Evolutionary conservation across 2,888 invertebrate species (phyloP), one percentile per base, ranked within the genome.

Genomic region (Cataglyphis altisquamis): DNA sequence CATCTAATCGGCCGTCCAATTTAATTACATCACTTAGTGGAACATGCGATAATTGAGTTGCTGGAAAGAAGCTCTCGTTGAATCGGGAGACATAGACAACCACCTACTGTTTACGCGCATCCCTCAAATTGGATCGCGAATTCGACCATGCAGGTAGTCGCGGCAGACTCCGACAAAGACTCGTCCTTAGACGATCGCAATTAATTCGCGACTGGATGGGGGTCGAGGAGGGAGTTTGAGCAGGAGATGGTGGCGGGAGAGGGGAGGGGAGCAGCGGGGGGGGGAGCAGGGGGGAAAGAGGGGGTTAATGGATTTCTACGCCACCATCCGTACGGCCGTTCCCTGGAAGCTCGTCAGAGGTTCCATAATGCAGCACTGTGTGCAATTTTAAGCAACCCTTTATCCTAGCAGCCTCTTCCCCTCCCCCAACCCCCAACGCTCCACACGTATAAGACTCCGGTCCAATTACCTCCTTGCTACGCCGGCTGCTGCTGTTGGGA

Each of bases 401-500:
- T 94, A 94, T 94, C 93, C 92, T 90, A 84, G 90, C 90, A 90
- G 90, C 88, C 90, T 84, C 90, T 87, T 83, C 90, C 86, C 88
- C 88, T 89, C 87, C 89, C 86, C 86, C 91, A 87, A 89, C 86
- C 86, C 89, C 87, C 91, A 80, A 83, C 85, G 89, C 91, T 90
- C 92, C 90, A 91, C 92, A 92, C 92, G 93, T 93, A 93, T 94
- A 94, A 94, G 94, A 94, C 94, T 94, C 93, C 91, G 93, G 94
- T 94, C 93, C 94, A 94, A 94, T 94, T 94, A 94, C 94, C 94
- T 94, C 93, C 94, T 94, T 93, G 94, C 93, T 94, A 93, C 93
- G 93, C 93, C 93, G 93, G 92, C 93, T 93, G 92, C 91, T 91
- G 90, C 90, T 92, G 92, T 92, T 91, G 92, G 92, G 92, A 92